Evolutionary conservation across 1,140 invertebrate genomes (phyloP), one percentile per base, ranked within the genome.

Genomic region (Maconellicoccus hirsutus): DNA sequence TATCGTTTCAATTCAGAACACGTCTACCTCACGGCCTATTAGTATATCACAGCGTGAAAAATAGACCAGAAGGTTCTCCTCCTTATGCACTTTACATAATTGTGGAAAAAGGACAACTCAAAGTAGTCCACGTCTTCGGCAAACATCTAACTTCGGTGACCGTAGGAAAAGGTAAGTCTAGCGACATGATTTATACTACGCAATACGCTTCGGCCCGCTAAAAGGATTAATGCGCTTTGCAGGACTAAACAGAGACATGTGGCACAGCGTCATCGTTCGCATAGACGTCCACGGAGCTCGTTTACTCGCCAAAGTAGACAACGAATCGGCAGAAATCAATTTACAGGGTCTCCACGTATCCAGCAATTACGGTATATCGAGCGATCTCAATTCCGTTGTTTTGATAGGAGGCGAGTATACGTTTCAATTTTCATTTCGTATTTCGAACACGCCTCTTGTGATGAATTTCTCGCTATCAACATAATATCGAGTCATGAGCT

Each of bases 31-130:
- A 94, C 78, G 91, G 91, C 12, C 82, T 94, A 12, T 79, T 94
- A 42, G 89, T 93, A 4, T 94, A 93, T 79, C 91, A 94, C 78
- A 92, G 91, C 78, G 90, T 93, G 23, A 91, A 92, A 79, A 88
- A 91, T 78, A 79, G 83, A 25, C 89, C 89, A 25, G 85, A 87
- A 72, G 85, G 87, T 70, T 81, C 87, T 14, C 86, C 87, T 75
- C 91, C 90, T 12, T 92, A 93, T 77, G 91, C 92, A 71, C 81
- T 93, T 22, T 93, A 94, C 79, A 89, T 94, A 38, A 93, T 92
- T 75, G 88, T 94, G 25, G 90, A 93, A 77, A 92, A 93, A 78
- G 91, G 91, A 25, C 89, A 92, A 79, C 78, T 93, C 14, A 92
- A 93, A 82, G 88, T 93, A 66, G 90, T 93, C n/a, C 91, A 93